A percentile compares a stretch with the other conserved stretches of the same genome.
Conservation (phyloP, 2,113 vertebrate species). For the Pimephales promelas region DNA sequence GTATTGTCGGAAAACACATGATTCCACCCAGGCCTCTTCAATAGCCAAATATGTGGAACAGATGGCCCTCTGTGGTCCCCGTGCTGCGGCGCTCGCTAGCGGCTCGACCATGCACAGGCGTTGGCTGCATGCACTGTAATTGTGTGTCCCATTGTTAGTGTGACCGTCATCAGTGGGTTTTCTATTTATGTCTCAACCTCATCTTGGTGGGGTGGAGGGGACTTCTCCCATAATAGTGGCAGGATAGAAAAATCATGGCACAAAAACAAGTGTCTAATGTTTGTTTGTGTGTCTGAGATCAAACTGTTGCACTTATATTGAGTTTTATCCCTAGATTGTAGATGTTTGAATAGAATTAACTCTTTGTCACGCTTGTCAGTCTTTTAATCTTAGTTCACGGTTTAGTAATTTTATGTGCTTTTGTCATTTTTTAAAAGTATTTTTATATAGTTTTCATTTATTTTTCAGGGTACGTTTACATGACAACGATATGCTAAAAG, state of each 20-base stretch:
- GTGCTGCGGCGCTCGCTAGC: conserved; percentile 13
- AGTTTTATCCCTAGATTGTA: not conserved
- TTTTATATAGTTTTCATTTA: too few relatives aligned
- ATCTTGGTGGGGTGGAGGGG: conserved; percentile 22
- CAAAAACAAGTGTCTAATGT: not conserved
- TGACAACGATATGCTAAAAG: too few relatives aligned
- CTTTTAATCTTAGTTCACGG: too few relatives aligned
- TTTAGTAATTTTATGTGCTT: too few relatives aligned
- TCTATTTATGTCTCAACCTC: conserved; percentile 46
- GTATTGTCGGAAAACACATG: conserved; percentile 21
- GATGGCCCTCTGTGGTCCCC: conserved; percentile 48
- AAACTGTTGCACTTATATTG: conserved; percentile 2
- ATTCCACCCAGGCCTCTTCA: conserved; percentile 31
- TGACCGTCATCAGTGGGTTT: conserved; percentile 32
- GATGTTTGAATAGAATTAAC: not conserved
- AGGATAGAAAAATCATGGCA: not conserved
- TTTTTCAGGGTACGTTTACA: too few relatives aligned
- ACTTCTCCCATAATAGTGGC: conserved; percentile 14
- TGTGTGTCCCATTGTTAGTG: conserved; percentile 52
- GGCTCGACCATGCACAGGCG: conserved; percentile 37
- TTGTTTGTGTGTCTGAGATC: not conserved
- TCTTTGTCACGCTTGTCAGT: not conserved
- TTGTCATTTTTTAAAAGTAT: too few relatives aligned
- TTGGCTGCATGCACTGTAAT: conserved; percentile 57
- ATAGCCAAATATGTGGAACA: conserved; percentile 49